A percentile compares a stretch with the other conserved stretches of the same genome.
These are phyloP conservation scores for Excalfactoria chinensis DNA, from an alignment of 2,113 vertebrate species.

Conservation along the genomic window DNA sequence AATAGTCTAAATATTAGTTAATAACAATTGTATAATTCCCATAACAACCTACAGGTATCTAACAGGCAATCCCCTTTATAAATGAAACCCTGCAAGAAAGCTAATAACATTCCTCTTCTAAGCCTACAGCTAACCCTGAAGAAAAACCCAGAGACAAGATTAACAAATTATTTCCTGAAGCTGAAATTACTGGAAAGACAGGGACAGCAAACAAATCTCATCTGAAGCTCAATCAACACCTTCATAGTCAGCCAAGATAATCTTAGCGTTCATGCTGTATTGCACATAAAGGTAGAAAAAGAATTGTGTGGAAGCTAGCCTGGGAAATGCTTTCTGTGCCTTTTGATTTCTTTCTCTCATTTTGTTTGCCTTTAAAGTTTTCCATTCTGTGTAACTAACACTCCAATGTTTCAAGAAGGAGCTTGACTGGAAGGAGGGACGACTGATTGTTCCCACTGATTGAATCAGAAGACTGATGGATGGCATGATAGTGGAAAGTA, in stretches of 20 bases:
- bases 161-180: not conserved
- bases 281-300: fast-evolving
- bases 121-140: not conserved
- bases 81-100: not conserved
- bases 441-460: not conserved
- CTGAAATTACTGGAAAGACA: not conserved
- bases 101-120: not conserved
- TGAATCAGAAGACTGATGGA: not conserved
- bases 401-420: not conserved
- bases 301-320: not conserved
- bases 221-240: not conserved
- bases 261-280: not conserved
- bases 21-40: not conserved
- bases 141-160: not conserved
- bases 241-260: not conserved
- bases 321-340: not conserved
- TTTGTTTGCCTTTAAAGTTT: not conserved
- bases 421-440: not conserved
- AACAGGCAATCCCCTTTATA: too few relatives aligned
- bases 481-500: not conserved
- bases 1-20: not conserved
- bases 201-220: not conserved
- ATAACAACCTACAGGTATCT: too few relatives aligned
- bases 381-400: not conserved
- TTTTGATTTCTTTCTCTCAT: not conserved